A percentile compares a stretch with the other conserved stretches of the same genome.
Evolutionary conservation across 2,113 vertebrate genomes (phyloP).

Genomic region (Zosterops japonicus): DNA sequence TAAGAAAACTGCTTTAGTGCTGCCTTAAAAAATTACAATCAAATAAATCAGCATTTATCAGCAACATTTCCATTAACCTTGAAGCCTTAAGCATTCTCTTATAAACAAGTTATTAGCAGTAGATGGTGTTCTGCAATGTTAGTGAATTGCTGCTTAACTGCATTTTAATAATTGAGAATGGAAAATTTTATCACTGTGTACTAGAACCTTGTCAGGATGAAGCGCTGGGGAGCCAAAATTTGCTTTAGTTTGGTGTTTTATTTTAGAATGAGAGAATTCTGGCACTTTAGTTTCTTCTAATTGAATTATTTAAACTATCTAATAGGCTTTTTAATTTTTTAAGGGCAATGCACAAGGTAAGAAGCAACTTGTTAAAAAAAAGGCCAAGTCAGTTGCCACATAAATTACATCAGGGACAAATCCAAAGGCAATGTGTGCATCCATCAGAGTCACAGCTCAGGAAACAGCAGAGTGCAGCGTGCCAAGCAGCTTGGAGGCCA

Average conservation of each 20-base stretch:
- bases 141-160: neutral
- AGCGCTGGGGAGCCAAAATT: neutral
- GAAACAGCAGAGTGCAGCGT: neutral
- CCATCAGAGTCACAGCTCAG: neutral
- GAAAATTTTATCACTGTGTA: neutral
- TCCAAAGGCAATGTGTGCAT: neutral
- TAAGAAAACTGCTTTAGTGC: neutral
- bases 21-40: neutral
- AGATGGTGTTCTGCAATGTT: neutral
- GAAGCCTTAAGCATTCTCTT: neutral
- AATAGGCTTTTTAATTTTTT: neutral
- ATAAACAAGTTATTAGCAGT: neutral
- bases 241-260: neutral
- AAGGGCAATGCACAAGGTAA: neutral
- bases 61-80: neutral
- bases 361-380: neutral
- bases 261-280: neutral
- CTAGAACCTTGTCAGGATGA: neutral
- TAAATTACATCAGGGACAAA: neutral
- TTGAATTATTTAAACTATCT: neutral
- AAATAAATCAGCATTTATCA: neutral
- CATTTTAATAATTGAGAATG: constrained; percentile 53
- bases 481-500: neutral
- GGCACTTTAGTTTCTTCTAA: neutral
- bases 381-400: neutral